Evolutionary conservation across 2,888 invertebrate genomes (phyloP).

Genomic region (Encarsia formosa): DNA sequence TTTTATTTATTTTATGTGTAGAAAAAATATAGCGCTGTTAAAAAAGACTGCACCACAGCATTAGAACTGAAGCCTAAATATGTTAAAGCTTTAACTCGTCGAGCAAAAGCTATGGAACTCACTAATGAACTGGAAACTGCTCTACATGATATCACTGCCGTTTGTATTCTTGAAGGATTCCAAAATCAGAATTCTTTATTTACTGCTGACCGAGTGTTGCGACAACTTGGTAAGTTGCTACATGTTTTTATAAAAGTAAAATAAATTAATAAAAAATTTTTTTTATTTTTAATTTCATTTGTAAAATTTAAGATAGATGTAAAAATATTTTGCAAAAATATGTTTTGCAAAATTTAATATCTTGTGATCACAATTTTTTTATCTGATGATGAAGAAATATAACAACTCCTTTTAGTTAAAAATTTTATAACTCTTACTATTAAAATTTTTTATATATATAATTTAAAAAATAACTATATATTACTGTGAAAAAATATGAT

Average conservation of each 20-base stretch:
- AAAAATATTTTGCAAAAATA: no score
- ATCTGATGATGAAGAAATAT: no score
- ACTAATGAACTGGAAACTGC: slow-evolving; percentile 74
- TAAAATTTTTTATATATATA: neutral
- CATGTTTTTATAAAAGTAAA: no score
- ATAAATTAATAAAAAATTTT: no score
- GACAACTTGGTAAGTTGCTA: slow-evolving; percentile 68
- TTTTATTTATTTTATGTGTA: slow-evolving; percentile 28
- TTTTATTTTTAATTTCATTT: no score
- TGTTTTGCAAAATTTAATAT: no score
- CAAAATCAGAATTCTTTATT: slow-evolving; percentile 74
- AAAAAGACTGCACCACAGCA: slow-evolving; percentile 82
- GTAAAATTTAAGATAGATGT: no score
- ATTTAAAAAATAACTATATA: neutral
- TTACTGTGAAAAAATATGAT: no score
- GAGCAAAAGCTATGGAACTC: slow-evolving; percentile 79
- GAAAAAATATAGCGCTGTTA: slow-evolving; percentile 78
- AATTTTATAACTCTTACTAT: no score
- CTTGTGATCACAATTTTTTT: no score
- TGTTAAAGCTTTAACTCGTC: slow-evolving; percentile 78
- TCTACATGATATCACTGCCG: slow-evolving; percentile 88
- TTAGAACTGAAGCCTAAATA: slow-evolving; percentile 81
- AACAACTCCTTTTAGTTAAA: no score
- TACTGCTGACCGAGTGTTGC: slow-evolving; percentile 84
- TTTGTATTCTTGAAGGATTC: slow-evolving; percentile 87